Evolutionary conservation across 2,888 invertebrate genomes (phyloP).

Genomic region (Bembecia ichneumoniformis): DNA sequence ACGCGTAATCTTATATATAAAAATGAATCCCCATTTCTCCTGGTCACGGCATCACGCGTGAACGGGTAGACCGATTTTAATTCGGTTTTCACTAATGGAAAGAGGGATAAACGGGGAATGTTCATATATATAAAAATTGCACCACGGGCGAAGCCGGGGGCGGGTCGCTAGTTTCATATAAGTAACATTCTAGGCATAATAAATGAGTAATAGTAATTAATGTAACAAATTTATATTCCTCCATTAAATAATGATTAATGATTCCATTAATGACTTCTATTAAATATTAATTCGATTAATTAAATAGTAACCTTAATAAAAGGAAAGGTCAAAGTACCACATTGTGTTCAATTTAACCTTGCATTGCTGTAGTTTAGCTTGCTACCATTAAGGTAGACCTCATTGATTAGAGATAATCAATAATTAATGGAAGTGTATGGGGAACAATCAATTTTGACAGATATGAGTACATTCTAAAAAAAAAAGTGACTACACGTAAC

Average conservation of each 20-base stretch:
- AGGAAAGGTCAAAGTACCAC: slow-evolving; percentile 34
- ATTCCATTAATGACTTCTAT: not conserved
- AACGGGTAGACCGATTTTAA: too few relatives aligned
- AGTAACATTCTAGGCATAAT: too few relatives aligned
- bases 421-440: not conserved
- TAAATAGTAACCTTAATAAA: slow-evolving; percentile 35
- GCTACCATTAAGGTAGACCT: not conserved
- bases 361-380: not conserved
- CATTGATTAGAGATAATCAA: not conserved
- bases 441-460: slow-evolving; percentile 7
- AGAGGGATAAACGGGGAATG: too few relatives aligned
- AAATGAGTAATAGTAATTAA: too few relatives aligned
- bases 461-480: not conserved
- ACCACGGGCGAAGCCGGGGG: too few relatives aligned
- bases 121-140: too few relatives aligned
- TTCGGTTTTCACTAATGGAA: too few relatives aligned
- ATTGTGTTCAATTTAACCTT: not conserved
- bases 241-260: not conserved
- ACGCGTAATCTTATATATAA: too few relatives aligned
- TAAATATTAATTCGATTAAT: slow-evolving; percentile 34
- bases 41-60: too few relatives aligned
- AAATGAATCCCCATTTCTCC: too few relatives aligned
- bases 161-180: too few relatives aligned
- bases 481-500: too few relatives aligned
- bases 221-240: not conserved